A percentile compares a stretch with the other conserved stretches of the same genome.
Conservation (phyloP, 2,113 vertebrate species). For the Hippocampus barbouri region DNA sequence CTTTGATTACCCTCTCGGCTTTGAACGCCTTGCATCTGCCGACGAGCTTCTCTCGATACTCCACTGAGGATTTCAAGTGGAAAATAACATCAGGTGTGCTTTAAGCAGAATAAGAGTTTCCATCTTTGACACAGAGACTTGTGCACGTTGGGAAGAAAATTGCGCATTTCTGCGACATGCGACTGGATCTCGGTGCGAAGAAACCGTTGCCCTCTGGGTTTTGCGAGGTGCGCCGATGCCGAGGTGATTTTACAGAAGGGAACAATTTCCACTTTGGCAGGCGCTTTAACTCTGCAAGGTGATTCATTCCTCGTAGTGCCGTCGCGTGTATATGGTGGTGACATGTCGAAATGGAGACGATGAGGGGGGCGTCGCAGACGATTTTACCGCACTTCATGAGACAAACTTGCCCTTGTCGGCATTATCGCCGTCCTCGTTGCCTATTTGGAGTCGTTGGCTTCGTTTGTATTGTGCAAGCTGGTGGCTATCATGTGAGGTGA, state of each 20-base stretch:
- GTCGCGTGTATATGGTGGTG: background rate
- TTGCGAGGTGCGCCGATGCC: background rate
- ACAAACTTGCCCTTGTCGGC: background rate
- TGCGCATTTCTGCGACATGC: too few species aligned
- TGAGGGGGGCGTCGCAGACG: too few species aligned
- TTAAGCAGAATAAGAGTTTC: slow-evolving; percentile 11
- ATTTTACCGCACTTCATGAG: background rate
- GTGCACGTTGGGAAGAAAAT: too few species aligned
- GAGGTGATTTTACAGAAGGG: slow-evolving; percentile 13
- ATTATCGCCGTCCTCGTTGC: background rate
- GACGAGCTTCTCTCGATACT: background rate
- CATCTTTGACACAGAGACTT: slow-evolving; percentile 1
- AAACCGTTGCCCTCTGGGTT: slow-evolving; percentile 1
- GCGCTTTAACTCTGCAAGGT: slow-evolving; percentile 34
- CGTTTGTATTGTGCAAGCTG: background rate
- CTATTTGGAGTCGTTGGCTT: background rate
- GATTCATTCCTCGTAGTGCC: slow-evolving; percentile 38
- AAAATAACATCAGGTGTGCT: slow-evolving; percentile 46
- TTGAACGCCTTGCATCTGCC: slow-evolving; percentile 20
- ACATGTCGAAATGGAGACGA: too few species aligned
- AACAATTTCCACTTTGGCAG: slow-evolving; percentile 17
- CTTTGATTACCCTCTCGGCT: slow-evolving; percentile 33
- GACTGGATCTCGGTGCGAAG: background rate
- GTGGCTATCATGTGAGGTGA: too few species aligned
- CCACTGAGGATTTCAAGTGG: slow-evolving; percentile 24